These are phyloP conservation scores for Lucifuga dentata DNA, from an alignment of 2,113 vertebrate genomes.

Conservation along the genomic window DNA sequence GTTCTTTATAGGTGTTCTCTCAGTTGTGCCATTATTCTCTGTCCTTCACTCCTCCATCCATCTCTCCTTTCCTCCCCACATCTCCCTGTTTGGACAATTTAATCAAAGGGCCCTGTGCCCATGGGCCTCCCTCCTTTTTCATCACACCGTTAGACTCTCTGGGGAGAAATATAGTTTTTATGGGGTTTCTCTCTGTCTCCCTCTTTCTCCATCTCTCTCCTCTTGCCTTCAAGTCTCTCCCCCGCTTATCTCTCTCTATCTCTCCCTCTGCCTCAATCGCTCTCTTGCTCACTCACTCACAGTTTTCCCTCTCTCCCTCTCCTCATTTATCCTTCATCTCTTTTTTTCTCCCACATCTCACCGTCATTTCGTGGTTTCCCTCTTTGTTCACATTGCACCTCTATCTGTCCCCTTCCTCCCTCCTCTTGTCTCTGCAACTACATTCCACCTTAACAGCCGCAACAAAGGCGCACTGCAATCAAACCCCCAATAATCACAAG, in stretches of 20 bases:
- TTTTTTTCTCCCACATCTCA: conserved; percentile 3
- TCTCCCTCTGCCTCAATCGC: conserved; percentile 6
- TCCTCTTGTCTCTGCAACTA: conserved; percentile 34
- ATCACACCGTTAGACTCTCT: conserved; percentile 57
- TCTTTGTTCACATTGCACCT: neutral
- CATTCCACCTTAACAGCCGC: conserved; percentile 35
- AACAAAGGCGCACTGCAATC: conserved; percentile 59
- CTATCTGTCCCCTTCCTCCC: conserved; percentile 7
- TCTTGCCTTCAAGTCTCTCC: conserved; percentile 19
- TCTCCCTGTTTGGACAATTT: conserved; percentile 68
- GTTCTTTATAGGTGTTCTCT: conserved; percentile 73
- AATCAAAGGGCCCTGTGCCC: conserved; percentile 62
- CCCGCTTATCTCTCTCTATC: neutral
- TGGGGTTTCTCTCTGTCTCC: conserved; percentile 35
- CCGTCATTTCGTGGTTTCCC: conserved; percentile 41
- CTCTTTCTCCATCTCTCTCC: conserved; percentile 3
- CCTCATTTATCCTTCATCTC: conserved; percentile 32
- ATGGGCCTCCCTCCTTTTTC: conserved; percentile 62
- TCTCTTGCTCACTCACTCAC: neutral
- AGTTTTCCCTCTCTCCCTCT: conserved; percentile 4
- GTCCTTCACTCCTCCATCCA: conserved; percentile 46
- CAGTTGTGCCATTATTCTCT: conserved; percentile 66
- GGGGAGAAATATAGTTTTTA: conserved; percentile 66
- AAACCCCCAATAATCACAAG: conserved; percentile 55
- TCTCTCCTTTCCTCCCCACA: neutral